phyloP scores from a whole-genome alignment of 2,797 vertebrate species.

The Sylvia borin region DNA sequence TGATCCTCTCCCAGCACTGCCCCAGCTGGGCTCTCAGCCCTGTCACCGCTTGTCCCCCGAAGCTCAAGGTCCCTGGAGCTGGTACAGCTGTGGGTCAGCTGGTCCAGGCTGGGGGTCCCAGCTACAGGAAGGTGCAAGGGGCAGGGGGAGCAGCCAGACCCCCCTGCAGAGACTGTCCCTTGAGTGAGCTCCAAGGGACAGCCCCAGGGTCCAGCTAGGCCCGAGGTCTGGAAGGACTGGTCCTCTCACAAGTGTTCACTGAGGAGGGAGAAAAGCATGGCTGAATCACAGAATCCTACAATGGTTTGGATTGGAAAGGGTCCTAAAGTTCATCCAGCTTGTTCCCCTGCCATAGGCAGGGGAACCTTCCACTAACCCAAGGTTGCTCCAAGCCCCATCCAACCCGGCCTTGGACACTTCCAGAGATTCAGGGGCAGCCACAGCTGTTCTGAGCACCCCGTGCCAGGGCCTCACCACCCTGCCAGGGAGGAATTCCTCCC shows the following conservation, averaged over 20 bases:
- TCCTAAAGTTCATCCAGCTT: background rate
- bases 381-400: rapidly evolving
- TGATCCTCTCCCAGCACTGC: background rate
- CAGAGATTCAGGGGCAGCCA: background rate
- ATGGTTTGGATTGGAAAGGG: background rate
- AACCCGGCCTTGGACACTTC: rapidly evolving
- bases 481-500: rapidly evolving
- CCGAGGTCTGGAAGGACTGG: background rate
- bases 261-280: background rate
- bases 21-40: background rate
- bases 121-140: background rate
- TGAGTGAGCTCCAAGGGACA: conserved; percentile 6
- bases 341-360: background rate
- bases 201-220: background rate
- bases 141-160: background rate
- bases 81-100: rapidly evolving
- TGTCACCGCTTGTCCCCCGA: background rate
- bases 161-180: background rate
- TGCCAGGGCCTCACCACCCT: background rate
- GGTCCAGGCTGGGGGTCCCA: background rate
- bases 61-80: background rate
- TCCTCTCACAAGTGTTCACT: conserved; percentile 60
- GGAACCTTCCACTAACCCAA: background rate
- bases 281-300: background rate
- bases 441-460: background rate